Evolutionary conservation across 2,113 vertebrate genomes (phyloP).

Genomic region (Actenoides lindsayi): DNA sequence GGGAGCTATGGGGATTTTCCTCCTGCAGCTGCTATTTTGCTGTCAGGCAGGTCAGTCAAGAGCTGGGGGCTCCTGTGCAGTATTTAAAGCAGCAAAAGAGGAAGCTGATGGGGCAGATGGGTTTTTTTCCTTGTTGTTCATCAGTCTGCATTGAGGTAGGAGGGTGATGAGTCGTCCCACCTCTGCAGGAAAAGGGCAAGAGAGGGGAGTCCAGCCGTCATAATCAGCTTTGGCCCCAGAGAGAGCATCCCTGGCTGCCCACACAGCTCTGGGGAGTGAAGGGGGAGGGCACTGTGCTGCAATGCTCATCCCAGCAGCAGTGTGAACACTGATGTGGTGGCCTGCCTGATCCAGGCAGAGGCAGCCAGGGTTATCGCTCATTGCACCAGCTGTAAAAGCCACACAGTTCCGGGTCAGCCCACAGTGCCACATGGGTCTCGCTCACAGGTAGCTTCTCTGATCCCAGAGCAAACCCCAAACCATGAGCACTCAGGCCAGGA

Average conservation of each 20-base stretch:
- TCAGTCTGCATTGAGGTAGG: neutral
- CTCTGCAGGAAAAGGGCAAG: neutral
- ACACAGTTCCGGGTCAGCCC: fast-evolving
- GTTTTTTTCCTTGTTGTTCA: neutral
- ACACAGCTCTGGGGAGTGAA: neutral
- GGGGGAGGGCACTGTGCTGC: fast-evolving
- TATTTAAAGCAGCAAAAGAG: neutral
- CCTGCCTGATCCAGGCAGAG: neutral
- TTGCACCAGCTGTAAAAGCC: neutral
- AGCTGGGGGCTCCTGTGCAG: neutral
- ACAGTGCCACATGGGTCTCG: fast-evolving
- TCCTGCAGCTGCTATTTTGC: neutral
- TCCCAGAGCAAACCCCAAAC: neutral
- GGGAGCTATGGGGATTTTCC: neutral
- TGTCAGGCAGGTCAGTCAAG: neutral
- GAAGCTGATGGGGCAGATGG: neutral
- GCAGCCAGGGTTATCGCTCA: neutral
- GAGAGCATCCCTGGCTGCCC: neutral
- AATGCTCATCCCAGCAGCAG: neutral
- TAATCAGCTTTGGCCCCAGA: neutral
- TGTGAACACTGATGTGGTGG: neutral
- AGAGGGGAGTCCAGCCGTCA: fast-evolving
- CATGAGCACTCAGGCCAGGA: neutral
- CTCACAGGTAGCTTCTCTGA: neutral
- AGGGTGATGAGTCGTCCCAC: neutral